Evolutionary conservation across 53 echinoderm and acorn worm species (phyloP).

Genomic region (Holothuria scabra): DNA sequence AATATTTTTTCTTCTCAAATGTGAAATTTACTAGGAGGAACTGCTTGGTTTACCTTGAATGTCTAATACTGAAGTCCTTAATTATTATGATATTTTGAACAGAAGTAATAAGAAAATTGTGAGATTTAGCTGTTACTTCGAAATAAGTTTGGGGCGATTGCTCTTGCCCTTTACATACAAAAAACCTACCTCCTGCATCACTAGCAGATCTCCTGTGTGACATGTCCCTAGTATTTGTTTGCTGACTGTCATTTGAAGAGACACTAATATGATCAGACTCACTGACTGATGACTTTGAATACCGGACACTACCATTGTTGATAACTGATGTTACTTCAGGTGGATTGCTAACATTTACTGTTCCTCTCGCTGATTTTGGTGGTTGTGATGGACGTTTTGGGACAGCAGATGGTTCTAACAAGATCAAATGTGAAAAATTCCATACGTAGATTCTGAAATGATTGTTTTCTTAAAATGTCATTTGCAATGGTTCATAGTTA

Average conservation of each 20-base stretch:
- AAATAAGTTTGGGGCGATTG: too few species aligned
- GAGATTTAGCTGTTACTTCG: too few species aligned
- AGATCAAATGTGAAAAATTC: background rate
- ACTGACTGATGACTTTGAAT: background rate
- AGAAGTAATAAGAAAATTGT: too few species aligned
- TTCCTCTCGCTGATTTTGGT: conserved; percentile 60
- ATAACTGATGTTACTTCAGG: background rate
- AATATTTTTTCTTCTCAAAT: too few species aligned
- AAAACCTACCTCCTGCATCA: conserved; percentile 14
- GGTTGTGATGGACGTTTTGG: conserved; percentile 25
- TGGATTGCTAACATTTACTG: background rate
- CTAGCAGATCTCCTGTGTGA: conserved; percentile 17
- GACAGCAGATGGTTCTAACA: background rate
- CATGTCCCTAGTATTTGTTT: background rate
- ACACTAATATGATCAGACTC: background rate
- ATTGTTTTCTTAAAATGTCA: too few species aligned
- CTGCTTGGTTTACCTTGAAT: too few species aligned
- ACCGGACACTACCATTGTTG: background rate
- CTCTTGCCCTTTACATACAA: too few species aligned
- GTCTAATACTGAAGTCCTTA: too few species aligned
- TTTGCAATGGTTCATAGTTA: too few species aligned
- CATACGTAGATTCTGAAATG: too few species aligned
- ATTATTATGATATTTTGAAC: too few species aligned
- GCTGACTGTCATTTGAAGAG: conserved; percentile 10
- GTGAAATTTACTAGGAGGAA: too few species aligned